Evolutionary conservation across 2,888 invertebrate genomes (phyloP), one percentile per base, ranked within the genome.

Genomic region (Fragum whitleyi): DNA sequence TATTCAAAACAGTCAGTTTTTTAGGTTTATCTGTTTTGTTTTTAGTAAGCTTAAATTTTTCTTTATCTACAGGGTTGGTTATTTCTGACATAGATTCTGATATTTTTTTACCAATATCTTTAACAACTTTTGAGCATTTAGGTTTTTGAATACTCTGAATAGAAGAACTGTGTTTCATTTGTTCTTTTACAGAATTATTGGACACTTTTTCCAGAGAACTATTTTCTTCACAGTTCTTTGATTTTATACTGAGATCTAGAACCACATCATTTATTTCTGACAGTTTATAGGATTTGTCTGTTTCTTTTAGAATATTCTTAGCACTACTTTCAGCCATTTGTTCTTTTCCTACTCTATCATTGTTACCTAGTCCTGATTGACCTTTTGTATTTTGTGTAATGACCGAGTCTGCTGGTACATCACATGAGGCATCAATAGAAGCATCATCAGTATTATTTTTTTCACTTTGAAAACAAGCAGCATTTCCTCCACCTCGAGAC

Each of bases 381-480:
- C 7, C n/a, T n/a, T 9, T 14, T 39, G 39, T 14, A 39, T 6
- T 39, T 6, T 39, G 6, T 39, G 39, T 39, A 14, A 39, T 39
- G 6, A 14, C 14, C 2, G 47, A 19, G 16, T 47, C 32, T 47
- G 47, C 14, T 47, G 16, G 14, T 47, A 47, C 47, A 47, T 9
- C 14, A 47, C 47, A 14, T 2, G 47, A n/a, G 16, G 5, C 14
- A 47, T 47, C 47, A 47, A 3, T 9, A n/a, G 47, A 36, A 6
- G 32, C 9, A 36, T 9, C 51, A n/a, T 7, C 5, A 51, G 51
- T 51, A 7, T 36, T 36, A 36, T 36, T 36, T 36, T 36, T 36
- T 36, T 36, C 39, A 47, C 65, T 26, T 39, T 47, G 16, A 42
- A 47, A 21, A 55, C 59, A 21, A 21, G 53, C 79, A 69, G 74